Percentiles rank a stretch among this genome's conserved stretches.
Conservation (phyloP, 2,113 vertebrate genomes). For the Hippocampus guttulatus region DNA sequence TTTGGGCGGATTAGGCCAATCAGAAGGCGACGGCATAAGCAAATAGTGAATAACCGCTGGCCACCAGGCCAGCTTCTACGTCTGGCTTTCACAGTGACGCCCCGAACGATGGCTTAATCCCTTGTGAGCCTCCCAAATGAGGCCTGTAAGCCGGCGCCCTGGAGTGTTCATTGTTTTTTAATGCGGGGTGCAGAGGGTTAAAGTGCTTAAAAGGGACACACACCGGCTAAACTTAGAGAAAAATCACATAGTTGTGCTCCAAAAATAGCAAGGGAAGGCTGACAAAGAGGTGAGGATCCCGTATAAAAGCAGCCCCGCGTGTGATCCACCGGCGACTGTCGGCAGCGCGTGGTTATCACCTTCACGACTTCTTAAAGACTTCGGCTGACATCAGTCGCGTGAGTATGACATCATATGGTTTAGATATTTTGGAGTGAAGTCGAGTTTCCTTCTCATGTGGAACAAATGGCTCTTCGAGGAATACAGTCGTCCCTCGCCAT, state of each 20-base stretch:
- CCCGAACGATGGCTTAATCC: conserved; percentile 48
- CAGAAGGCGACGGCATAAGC: not conserved
- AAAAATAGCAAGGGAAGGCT: conserved; percentile 47
- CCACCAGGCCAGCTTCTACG: conserved; percentile 26
- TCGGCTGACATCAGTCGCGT: not conserved
- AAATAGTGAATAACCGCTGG: not conserved
- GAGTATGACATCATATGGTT: not conserved
- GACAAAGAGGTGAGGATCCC: not conserved
- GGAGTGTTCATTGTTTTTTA: conserved; percentile 62
- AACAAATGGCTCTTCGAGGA: not conserved
- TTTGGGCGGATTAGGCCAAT: conserved; percentile 4
- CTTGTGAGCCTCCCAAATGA: conserved; percentile 60
- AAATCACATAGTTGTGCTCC: conserved; percentile 47
- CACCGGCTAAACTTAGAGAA: conserved; percentile 57
- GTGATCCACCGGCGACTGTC: not conserved
- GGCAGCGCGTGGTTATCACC: not conserved
- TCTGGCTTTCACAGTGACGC: conserved; percentile 31
- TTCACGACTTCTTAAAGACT: not conserved
- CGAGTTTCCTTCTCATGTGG: not conserved
- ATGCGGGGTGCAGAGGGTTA: conserved; percentile 39
- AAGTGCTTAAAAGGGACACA: conserved; percentile 55
- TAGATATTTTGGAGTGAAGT: not conserved
- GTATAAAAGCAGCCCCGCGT: conserved; percentile 44
- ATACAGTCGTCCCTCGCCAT: not conserved
- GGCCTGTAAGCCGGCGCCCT: conserved; percentile 29